Base-by-base conservation (phyloP, 2,888 invertebrate genomes). In the Ormia ochracea region DNA sequence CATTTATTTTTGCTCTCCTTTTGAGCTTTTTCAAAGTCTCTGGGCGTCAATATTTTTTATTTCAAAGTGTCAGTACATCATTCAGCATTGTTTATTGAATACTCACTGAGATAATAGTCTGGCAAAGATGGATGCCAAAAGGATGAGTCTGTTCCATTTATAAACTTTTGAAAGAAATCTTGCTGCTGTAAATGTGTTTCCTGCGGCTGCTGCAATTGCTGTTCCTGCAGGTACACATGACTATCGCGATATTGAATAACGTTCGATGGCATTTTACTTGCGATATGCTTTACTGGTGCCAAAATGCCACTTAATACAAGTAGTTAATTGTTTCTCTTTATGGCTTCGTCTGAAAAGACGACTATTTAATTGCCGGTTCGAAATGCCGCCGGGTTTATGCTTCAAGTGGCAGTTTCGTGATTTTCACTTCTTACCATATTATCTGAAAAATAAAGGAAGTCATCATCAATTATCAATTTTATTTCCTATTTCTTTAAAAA, bases 61-160 rank as follows among this genome's bases (percentile, higher is more conserved):
- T n/a, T n/a, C n/a, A n/a, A n/a, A n/a, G n/a, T n/a, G n/a, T n/a
- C n/a, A n/a, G n/a, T n/a, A n/a, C n/a, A n/a, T n/a, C n/a, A n/a
- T n/a, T n/a, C n/a, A 14, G n/a, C n/a, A 38, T 38, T 7, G 19
- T 43, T 43, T 43, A 19, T 5, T 17, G 3, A 2, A 19, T 10
- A 86, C 87, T 85, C 75, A 88, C 88, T 84, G 70, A 78, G 72
- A 68, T 88, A 88, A 77, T 87, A 88, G 21, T 89, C 88, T 0
- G 78, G 19, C 33, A 88, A 82, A 3, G 82, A 83, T n/a, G 88
- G 88, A 81, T 86, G 84, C 21, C 65, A 73, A 59, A 19, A 83
- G 83, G 61, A 74, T 84, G 7, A 52, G 75, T 43, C 38, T 5
- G 68, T 48, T 43, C 6, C 26, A 52, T 43, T 33, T 1, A 17